phyloP scores from a whole-genome alignment of 2,888 invertebrate species.

The Rotaria macrura region DNA sequence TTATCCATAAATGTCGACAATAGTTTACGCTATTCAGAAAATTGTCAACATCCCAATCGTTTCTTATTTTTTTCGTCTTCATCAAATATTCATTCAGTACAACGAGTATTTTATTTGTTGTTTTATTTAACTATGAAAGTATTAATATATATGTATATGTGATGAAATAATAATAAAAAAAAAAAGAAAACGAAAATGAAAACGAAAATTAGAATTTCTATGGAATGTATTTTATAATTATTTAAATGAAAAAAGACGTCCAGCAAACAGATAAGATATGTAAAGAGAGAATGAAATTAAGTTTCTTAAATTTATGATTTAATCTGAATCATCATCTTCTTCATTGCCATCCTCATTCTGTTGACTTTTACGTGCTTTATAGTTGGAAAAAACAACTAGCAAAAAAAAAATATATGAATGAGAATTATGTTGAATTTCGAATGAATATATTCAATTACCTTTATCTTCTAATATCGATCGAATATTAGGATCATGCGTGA shows the following conservation, averaged over 20 bases:
- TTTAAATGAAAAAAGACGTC: not conserved
- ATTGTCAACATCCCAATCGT: not conserved
- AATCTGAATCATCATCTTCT: conserved; percentile 40
- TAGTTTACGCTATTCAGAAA: not conserved
- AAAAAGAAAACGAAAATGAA: too few species aligned
- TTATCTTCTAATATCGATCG: conserved; percentile 46
- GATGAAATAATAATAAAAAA: not conserved
- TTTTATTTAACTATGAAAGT: not conserved
- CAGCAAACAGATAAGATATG: not conserved
- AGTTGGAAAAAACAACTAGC: not conserved
- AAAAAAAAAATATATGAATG: not conserved
- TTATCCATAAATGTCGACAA: not conserved
- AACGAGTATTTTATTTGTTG: not conserved
- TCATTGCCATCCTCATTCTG: conserved; percentile 40
- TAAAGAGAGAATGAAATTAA: not conserved
- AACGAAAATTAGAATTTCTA: not conserved
- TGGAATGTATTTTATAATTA: not conserved
- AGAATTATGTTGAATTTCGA: too few species aligned
- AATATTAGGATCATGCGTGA: conserved; percentile 52
- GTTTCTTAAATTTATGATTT: not conserved
- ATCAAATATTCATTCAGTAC: not conserved
- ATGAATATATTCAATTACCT: too few species aligned
- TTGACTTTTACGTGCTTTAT: conserved; percentile 33
- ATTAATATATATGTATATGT: not conserved
- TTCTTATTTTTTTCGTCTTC: not conserved